Percentiles rank a stretch among this genome's conserved stretches.
Conservation (phyloP, 92 coral and sea anemone species). For the Heliopora coerulea region DNA sequence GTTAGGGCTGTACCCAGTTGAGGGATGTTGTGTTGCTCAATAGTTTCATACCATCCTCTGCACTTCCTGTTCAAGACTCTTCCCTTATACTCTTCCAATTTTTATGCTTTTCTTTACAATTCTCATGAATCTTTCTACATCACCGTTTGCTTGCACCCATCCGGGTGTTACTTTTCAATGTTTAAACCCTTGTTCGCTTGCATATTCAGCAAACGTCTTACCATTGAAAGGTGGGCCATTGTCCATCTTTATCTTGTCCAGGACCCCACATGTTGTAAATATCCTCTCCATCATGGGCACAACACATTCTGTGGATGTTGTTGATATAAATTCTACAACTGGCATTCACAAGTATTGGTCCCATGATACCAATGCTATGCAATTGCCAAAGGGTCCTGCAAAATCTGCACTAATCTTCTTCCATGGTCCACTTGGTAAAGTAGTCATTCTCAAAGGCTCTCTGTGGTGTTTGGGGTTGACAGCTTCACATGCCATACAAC, state of each 20-base stretch:
- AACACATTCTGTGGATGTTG: constrained; percentile 22
- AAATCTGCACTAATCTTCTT: constrained; percentile 30
- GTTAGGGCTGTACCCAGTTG: constrained; percentile 39
- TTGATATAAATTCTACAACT: constrained; percentile 36
- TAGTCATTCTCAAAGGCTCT: constrained; percentile 15
- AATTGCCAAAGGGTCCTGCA: constrained; percentile 23
- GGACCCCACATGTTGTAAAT: constrained; percentile 31
- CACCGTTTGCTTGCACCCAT: constrained; percentile 43
- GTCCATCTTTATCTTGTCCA: constrained; percentile 31
- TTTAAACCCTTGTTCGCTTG: constrained; percentile 31
- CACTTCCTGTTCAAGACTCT: constrained; percentile 6
- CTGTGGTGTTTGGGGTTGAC: constrained; percentile 15
- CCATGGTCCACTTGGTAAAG: constrained; percentile 23
- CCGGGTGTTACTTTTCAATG: constrained; percentile 39
- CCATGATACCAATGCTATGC: constrained; percentile 34
- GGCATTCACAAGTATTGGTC: constrained; percentile 37
- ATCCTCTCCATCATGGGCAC: constrained; percentile 26
- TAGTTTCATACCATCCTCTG: constrained; percentile 30
- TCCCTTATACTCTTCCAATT: constrained; percentile 17
- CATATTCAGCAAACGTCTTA: constrained; percentile 13
- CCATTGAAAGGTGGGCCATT: constrained; percentile 47
- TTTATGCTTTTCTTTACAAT: constrained; percentile 23
- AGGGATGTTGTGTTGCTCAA: constrained; percentile 38
- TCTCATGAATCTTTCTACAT: constrained; percentile 36
- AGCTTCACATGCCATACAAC: constrained; percentile 24